These are phyloP conservation scores for Agapornis canus DNA, from an alignment of 2,797 vertebrate species.

Conservation along the genomic window DNA sequence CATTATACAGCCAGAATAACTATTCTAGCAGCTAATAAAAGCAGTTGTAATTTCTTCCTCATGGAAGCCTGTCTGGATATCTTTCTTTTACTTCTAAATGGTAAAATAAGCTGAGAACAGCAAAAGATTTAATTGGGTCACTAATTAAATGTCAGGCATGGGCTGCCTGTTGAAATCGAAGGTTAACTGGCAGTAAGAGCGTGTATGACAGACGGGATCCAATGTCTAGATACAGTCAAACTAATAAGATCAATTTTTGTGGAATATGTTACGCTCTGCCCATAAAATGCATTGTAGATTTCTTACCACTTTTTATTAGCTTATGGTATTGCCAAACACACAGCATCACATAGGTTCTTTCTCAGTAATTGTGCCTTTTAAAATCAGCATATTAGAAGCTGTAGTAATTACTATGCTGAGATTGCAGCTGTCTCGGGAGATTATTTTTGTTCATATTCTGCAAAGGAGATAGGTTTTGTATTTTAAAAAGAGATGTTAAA, in stretches of 20 bases:
- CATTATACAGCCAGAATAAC: neutral
- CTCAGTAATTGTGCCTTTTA: neutral
- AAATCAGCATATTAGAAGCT: neutral
- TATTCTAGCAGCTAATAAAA: conserved; percentile 33
- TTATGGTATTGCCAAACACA: neutral
- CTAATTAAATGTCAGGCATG: conserved; percentile 87
- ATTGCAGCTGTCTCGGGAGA: neutral
- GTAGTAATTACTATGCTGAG: neutral
- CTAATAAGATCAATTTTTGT: neutral
- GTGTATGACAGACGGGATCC: neutral
- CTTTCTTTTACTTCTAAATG: conserved; percentile 63
- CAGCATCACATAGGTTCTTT: neutral
- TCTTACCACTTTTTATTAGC: neutral
- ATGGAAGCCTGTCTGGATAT: conserved; percentile 60
- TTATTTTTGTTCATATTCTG: neutral
- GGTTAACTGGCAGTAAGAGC: conserved; percentile 76
- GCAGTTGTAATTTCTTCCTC: conserved; percentile 64
- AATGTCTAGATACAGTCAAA: neutral
- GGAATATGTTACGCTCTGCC: neutral
- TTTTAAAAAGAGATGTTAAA: neutral
- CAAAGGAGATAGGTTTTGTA: neutral
- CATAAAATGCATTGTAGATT: neutral
- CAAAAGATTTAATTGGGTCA: conserved; percentile 83
- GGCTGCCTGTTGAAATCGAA: conserved; percentile 75
- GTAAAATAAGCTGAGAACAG: conserved; percentile 78